phyloP scores from a whole-genome alignment of 2,888 invertebrate species.

The Agrotis puta region DNA sequence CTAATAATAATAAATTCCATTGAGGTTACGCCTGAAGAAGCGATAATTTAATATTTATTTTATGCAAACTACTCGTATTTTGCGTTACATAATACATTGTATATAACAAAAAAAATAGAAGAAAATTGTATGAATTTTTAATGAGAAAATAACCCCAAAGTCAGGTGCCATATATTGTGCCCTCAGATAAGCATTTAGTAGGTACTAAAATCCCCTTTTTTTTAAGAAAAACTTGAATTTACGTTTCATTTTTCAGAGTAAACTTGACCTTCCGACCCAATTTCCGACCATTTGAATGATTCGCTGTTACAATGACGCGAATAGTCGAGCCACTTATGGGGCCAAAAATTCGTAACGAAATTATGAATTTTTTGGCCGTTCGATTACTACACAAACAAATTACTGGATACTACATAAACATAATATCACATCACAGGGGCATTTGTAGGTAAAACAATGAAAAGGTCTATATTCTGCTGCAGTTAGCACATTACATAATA shows the following conservation, averaged over 20 bases:
- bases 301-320: background rate
- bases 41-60: slow-evolving; percentile 23
- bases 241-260: background rate
- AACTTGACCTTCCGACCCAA: background rate
- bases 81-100: slow-evolving; percentile 42
- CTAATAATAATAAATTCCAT: slow-evolving; percentile 39
- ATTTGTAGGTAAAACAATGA: background rate
- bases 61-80: slow-evolving; percentile 37
- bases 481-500: slow-evolving; percentile 35
- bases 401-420: background rate
- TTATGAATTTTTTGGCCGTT: too few species aligned
- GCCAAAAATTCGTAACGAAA: slow-evolving; percentile 1
- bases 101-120: background rate
- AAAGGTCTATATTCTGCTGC: background rate
- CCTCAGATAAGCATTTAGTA: background rate
- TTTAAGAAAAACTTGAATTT: background rate
- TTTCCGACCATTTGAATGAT: background rate
- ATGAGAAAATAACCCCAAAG: background rate
- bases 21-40: background rate
- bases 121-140: background rate
- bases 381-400: background rate
- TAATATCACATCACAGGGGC: background rate
- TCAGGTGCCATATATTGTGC: background rate
- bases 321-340: background rate
- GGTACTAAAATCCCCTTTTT: too few species aligned